Conservation (phyloP, 2,797 vertebrate genomes). For the Otus scops region DNA sequence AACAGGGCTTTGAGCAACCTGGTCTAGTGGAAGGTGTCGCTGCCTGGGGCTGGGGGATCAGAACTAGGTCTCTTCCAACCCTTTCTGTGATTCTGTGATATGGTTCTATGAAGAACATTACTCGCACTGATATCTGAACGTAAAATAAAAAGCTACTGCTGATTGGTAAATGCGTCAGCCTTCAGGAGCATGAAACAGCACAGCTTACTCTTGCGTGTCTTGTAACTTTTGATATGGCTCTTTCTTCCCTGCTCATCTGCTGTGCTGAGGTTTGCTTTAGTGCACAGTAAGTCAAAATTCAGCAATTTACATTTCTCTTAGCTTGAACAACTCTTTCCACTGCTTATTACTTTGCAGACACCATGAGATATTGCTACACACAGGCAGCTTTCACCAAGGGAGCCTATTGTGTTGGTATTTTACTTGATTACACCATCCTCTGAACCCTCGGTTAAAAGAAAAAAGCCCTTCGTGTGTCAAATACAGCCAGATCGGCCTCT, state of each 20-base stretch:
- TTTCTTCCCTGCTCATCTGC: not conserved
- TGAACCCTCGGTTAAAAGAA: not conserved
- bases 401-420: slow-evolving; percentile 9
- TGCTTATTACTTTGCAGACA: slow-evolving; percentile 16
- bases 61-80: too few relatives aligned
- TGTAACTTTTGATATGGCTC: not conserved
- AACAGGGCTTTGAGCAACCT: too few relatives aligned
- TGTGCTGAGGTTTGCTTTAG: slow-evolving; percentile 25
- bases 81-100: too few relatives aligned
- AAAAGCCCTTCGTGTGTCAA: not conserved
- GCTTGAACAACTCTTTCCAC: slow-evolving; percentile 9
- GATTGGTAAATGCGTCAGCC: not conserved
- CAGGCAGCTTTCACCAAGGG: slow-evolving; percentile 3
- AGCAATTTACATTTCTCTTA: slow-evolving; percentile 36
- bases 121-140: not conserved
- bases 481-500: not conserved
- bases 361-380: not conserved
- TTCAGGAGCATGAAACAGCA: not conserved
- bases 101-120: not conserved
- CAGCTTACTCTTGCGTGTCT: not conserved
- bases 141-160: not conserved
- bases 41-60: too few relatives aligned
- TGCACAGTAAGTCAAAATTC: slow-evolving; percentile 22
- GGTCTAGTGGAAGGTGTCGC: too few relatives aligned
- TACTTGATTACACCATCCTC: not conserved